Evolutionary conservation across 2,888 invertebrate species (phyloP).

Genomic region (Drosophila kokeensis): DNA sequence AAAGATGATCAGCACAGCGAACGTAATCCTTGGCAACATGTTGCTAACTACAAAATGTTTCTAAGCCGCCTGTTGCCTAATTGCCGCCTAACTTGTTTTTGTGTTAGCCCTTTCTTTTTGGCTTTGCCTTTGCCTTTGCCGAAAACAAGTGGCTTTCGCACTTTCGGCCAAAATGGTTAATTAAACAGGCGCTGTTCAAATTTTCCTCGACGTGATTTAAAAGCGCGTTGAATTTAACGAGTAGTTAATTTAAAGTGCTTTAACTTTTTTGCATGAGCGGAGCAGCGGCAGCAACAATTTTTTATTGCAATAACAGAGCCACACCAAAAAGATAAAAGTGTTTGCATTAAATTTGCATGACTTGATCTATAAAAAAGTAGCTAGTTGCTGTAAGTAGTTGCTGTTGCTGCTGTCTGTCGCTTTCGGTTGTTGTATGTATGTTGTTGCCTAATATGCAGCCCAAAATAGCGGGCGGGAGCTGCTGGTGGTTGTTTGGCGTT

Average conservation of each 20-base stretch:
- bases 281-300: slow-evolving; percentile 27
- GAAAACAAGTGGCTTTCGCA: not conserved
- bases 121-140: no score
- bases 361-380: slow-evolving; percentile 42
- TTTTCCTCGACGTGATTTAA: slow-evolving; percentile 5
- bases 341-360: slow-evolving; percentile 49
- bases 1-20: slow-evolving; percentile 81
- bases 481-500: slow-evolving; percentile 48
- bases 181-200: not conserved
- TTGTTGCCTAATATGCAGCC: slow-evolving; percentile 61
- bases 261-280: slow-evolving; percentile 9
- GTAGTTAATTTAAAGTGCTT: slow-evolving; percentile 25
- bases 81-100: not conserved
- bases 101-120: not conserved
- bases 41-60: slow-evolving; percentile 50
- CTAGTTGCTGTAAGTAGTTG: slow-evolving; percentile 18
- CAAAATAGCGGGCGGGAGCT: slow-evolving; percentile 70
- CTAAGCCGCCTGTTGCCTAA: slow-evolving; percentile 21
- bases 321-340: slow-evolving; percentile 39
- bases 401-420: not conserved
- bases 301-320: slow-evolving; percentile 28
- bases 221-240: slow-evolving; percentile 34
- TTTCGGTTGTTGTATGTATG: slow-evolving; percentile 28
- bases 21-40: slow-evolving; percentile 83
- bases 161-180: slow-evolving; percentile 7